phyloP scores from a whole-genome alignment of 1,140 invertebrate species.

The Chironomus tepperi region DNA sequence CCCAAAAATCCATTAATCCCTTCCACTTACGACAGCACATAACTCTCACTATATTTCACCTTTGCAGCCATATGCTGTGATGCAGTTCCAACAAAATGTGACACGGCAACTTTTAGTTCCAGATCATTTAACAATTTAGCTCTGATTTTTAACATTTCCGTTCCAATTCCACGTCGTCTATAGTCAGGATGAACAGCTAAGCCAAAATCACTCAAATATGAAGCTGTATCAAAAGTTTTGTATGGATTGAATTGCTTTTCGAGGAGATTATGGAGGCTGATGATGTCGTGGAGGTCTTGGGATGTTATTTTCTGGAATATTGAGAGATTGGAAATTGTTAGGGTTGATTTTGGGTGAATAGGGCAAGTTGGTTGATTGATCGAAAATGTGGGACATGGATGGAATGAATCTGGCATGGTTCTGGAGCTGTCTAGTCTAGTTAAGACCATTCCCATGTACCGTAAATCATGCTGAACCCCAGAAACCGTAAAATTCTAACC shows the following conservation, averaged over 20 bases:
- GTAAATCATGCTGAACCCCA: too few species aligned
- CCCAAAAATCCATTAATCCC: neutral
- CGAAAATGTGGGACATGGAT: too few species aligned
- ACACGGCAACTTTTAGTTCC: neutral
- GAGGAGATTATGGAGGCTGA: neutral
- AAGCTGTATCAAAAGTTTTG: conserved; percentile 35
- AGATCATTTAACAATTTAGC: neutral
- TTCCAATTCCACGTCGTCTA: conserved; percentile 42
- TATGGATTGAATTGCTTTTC: conserved; percentile 28
- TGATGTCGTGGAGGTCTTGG: neutral
- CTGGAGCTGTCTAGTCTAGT: too few species aligned
- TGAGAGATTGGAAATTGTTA: neutral
- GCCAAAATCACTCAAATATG: conserved; percentile 40
- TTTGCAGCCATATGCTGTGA: neutral
- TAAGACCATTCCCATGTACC: too few species aligned
- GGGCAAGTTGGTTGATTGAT: neutral
- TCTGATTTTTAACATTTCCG: conserved; percentile 40
- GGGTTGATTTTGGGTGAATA: too few species aligned
- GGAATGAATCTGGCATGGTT: too few species aligned
- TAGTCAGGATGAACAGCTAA: conserved; percentile 38
- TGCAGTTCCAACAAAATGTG: neutral
- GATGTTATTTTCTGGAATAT: neutral
- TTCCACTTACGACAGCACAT: neutral
- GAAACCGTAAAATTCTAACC: too few species aligned
- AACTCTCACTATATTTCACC: neutral